Base-by-base conservation (phyloP, 2,888 invertebrate species). In the Sinopyrophorus schimmeli region DNA sequence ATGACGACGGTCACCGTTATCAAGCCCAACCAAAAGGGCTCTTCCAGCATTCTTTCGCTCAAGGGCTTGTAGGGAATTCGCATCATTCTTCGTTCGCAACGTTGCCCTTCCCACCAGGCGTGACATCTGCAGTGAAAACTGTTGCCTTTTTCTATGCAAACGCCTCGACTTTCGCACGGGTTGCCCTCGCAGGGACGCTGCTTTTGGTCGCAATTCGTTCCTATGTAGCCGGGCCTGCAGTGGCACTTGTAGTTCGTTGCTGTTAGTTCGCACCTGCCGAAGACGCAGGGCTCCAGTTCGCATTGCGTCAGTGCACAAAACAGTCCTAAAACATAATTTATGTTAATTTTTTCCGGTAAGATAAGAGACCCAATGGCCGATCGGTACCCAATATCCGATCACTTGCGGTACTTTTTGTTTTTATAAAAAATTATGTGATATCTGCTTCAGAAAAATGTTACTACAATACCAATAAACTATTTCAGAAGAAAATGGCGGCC, bases 1-100 rank as follows among this genome's bases (percentile, higher is more conserved):
- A 92, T 79, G 0, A 92, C 89, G 5, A 86, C 81, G 62, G 87
- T 85, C 1, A 92, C 90, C 0, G 91, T 89, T 69, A 92, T 87
- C 23, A 92, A 77, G 0, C 92, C 92, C 27, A 92, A 76, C 92
- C 92, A 92, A 72, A 92, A 92, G 0, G 92, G 92, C 68, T 92
- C 91, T 61, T 89, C 87, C 17, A 92, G 76, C 86, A 92, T 88
- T 15, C 89, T 76, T 59, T 89, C 83, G 5, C 89, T 88, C 10
- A 91, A 75, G 3, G 84, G 84, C 60, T 82, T 84, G 69, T 81
- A 84, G 1, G 84, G 83, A 48, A 86, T 84, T 61, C 84, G 82
- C 56, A 83, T 77, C 74, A 84, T 83, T 26, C 81, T 74, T 38
- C 76, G 74, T 71, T 89, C 88, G 65, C 90, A 90, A 55, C 82